phyloP scores from a whole-genome alignment of 1,140 invertebrate genomes.

The Aphaenogaster floridana region DNA sequence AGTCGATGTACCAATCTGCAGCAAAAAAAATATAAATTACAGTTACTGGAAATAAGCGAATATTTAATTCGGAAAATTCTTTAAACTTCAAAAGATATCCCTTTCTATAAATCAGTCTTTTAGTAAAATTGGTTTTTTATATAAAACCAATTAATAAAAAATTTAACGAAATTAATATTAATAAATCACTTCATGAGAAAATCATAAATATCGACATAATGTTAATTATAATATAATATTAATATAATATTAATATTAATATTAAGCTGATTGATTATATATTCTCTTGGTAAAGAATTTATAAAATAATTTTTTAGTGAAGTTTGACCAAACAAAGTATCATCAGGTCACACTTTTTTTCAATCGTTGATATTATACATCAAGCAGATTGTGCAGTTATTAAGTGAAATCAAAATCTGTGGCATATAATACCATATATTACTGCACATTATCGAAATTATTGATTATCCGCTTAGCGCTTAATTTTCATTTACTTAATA shows the following conservation, averaged over 20 bases:
- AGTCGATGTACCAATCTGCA: not conserved
- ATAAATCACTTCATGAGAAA: not conserved
- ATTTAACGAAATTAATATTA: constrained; percentile 5
- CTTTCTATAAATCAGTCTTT: not conserved
- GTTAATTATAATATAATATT: not conserved
- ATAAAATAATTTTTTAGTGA: constrained; percentile 26
- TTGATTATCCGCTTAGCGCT: not conserved
- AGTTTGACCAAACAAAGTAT: not conserved
- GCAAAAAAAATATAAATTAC: not conserved
- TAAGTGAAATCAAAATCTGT: not conserved
- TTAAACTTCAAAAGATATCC: not conserved
- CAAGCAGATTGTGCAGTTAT: not conserved
- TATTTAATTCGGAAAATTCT: not conserved
- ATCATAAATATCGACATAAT: not conserved
- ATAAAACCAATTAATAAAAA: not conserved
- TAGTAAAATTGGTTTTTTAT: not conserved
- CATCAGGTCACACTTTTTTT: not conserved
- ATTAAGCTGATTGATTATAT: not conserved
- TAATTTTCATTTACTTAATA: not conserved
- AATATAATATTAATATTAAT: constrained; percentile 3
- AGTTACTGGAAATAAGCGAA: not conserved
- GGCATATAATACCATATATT: not conserved
- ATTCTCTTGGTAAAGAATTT: constrained; percentile 4
- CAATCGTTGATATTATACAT: not conserved
- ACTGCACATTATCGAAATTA: not conserved